Conservation (phyloP, 2,797 vertebrate genomes). For the Ctenopoma kingsleyae region DNA sequence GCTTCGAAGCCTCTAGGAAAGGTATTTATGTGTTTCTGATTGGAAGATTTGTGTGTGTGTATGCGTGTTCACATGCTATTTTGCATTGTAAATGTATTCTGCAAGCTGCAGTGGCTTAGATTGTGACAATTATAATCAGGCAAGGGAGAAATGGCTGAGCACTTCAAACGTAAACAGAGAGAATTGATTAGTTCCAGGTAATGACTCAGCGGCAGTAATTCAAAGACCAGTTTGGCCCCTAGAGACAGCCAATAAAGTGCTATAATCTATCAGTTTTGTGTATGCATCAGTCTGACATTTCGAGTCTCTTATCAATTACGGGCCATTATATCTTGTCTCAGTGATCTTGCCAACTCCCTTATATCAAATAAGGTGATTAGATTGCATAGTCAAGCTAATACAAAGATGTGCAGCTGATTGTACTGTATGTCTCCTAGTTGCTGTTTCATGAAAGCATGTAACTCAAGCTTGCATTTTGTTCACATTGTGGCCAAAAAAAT, state of each 20-base stretch:
- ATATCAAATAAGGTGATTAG: conserved; percentile 54
- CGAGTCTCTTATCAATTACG: conserved; percentile 77
- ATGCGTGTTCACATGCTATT: conserved; percentile 27
- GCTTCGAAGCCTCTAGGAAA: conserved; percentile 99
- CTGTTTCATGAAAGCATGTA: conserved; percentile 8
- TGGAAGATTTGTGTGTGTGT: not conserved
- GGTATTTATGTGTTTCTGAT: conserved; percentile 80
- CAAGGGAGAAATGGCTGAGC: conserved; percentile 57
- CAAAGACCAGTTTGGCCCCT: conserved; percentile 71
- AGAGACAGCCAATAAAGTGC: conserved; percentile 74
- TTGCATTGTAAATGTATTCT: conserved; percentile 62
- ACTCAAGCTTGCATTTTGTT: not conserved
- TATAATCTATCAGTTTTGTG: conserved; percentile 79
- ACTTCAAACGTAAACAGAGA: conserved; percentile 72
- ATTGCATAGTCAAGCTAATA: conserved; percentile 19
- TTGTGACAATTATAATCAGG: conserved; percentile 75
- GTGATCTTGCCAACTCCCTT: conserved; percentile 53
- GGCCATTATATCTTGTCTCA: conserved; percentile 65
- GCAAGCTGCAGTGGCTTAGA: conserved; percentile 43
- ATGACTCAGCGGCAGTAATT: conserved; percentile 78
- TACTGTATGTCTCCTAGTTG: not conserved
- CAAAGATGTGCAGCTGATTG: conserved; percentile 29
- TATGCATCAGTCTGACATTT: conserved; percentile 73
- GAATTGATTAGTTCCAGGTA: conserved; percentile 82
- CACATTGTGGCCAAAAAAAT: too few relatives aligned